Base-by-base conservation (phyloP, 2,797 vertebrate genomes). In the Acridotheres tristis region DNA sequence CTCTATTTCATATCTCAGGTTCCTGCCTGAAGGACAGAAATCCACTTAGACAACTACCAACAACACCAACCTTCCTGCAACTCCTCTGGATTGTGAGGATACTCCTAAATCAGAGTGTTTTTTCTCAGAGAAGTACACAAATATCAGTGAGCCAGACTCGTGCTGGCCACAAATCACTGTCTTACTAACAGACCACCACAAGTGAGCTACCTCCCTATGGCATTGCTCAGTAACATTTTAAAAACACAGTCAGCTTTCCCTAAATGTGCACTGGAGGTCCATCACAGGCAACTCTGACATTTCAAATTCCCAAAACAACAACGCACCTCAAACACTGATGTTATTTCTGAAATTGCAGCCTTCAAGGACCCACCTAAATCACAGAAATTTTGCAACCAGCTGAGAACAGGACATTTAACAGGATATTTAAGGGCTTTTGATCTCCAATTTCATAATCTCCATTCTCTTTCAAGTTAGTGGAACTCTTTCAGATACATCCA, bases 171-270 rank as follows among this genome's bases (percentile, higher is more conserved):
- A 40, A 55, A 47, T 1, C 68, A 7, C 27, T 26, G 21, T 13
- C 25, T 58, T 15, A 47, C 27, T 12, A 27, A 16, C 14, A 73
- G 47, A 57, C 0, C 29, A 7, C 9, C 7, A 4, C 27, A 42
- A 0, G 3, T 11, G 22, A 69, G 11, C 38, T 3, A 32, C 14
- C 63, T 58, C 47, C 45, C 30, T 7, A 3, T 20, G 85, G 73
- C 30, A 53, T 1, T 59, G 25, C n/a, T 63, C 18, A 0, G 4
- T 4, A 47, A 43, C 45, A 51, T n/a, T 36, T 36, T 11, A 2
- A 54, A 77, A 89, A 80, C 22, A 36, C 26, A 54, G 54, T 3
- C n/a, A 62, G 32, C 27, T 77, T 59, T 55, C 59, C 76, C n/a
- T 12, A 80, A 48, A 43, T 0, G 1, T 26, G n/a, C 51, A 38